These are phyloP conservation scores for Onychomys arenicola DNA, from an alignment of 2,797 vertebrate species.

Conservation along the genomic window DNA sequence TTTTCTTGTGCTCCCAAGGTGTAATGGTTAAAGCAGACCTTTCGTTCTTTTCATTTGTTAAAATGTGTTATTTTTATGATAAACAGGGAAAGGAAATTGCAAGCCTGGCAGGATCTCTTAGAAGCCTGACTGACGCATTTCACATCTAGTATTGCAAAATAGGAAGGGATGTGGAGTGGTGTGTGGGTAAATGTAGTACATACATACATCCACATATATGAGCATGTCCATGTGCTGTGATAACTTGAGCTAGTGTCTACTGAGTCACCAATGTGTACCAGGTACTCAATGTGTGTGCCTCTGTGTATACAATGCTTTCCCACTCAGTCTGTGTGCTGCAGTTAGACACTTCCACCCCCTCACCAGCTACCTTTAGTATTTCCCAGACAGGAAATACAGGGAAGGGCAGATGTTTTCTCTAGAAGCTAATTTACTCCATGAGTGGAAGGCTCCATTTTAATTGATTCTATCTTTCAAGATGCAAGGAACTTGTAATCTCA, in stretches of 20 bases:
- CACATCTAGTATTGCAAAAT: background rate
- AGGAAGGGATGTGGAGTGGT: background rate
- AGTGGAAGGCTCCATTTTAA: constrained; percentile 78
- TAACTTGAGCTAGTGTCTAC: background rate
- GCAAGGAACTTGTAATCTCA: constrained; percentile 69
- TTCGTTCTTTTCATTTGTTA: background rate
- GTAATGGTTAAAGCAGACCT: background rate
- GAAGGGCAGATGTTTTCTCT: constrained; percentile 19
- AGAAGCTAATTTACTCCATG: constrained; percentile 67
- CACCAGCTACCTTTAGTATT: background rate
- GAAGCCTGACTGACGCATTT: background rate
- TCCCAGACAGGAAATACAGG: background rate
- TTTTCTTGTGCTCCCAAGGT: background rate
- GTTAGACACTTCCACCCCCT: constrained; percentile 7
- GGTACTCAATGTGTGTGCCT: background rate
- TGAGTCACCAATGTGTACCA: background rate
- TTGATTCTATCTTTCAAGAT: constrained; percentile 82
- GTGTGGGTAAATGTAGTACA: background rate
- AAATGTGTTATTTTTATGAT: constrained; percentile 3
- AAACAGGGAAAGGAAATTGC: constrained; percentile 40
- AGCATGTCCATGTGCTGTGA: background rate
- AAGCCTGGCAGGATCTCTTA: background rate
- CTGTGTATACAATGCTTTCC: rapidly evolving
- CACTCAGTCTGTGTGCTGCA: rapidly evolving
- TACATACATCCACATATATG: background rate